These are phyloP conservation scores for Apoda limacodes DNA, from an alignment of 2,888 invertebrate genomes.

Conservation along the genomic window DNA sequence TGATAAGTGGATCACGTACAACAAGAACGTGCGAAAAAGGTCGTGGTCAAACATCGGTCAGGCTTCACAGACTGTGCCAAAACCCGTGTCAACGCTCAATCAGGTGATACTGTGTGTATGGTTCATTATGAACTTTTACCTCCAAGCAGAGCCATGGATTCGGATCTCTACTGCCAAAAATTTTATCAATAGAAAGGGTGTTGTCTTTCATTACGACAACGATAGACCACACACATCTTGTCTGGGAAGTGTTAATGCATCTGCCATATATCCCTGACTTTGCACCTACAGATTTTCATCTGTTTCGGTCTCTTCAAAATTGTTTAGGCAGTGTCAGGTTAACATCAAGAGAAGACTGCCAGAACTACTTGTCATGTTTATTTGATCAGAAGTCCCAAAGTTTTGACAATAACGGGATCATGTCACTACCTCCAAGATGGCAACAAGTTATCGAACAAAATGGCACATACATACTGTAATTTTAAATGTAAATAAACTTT, in stretches of 20 bases:
- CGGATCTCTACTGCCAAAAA: slow-evolving; percentile 4
- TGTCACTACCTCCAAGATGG: neutral
- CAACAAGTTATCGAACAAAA: neutral
- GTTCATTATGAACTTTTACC: slow-evolving; percentile 1
- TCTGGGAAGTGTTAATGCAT: slow-evolving; percentile 2
- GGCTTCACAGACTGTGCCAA: slow-evolving; percentile 4
- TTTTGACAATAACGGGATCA: neutral
- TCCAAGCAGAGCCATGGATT: slow-evolving; percentile 2
- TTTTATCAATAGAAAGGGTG: slow-evolving; percentile 1
- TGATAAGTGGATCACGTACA: neutral
- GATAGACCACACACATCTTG: neutral
- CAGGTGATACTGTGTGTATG: slow-evolving; percentile 3
- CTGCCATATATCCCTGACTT: slow-evolving; percentile 8
- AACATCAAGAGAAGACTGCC: slow-evolving; percentile 13
- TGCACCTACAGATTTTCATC: slow-evolving; percentile 12
- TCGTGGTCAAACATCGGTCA: slow-evolving; percentile 2
- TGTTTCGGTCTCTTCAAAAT: slow-evolving; percentile 16
- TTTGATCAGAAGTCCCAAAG: slow-evolving; percentile 3
- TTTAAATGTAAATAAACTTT: neutral
- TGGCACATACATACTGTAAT: neutral
- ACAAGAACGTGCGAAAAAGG: neutral
- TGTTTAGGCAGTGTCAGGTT: slow-evolving; percentile 12
- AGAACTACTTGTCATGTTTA: slow-evolving; percentile 4
- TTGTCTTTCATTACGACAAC: slow-evolving; percentile 1
- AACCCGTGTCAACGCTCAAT: slow-evolving; percentile 4